Conservation (phyloP, 2,113 vertebrate genomes). For the Syngnathus typhle region DNA sequence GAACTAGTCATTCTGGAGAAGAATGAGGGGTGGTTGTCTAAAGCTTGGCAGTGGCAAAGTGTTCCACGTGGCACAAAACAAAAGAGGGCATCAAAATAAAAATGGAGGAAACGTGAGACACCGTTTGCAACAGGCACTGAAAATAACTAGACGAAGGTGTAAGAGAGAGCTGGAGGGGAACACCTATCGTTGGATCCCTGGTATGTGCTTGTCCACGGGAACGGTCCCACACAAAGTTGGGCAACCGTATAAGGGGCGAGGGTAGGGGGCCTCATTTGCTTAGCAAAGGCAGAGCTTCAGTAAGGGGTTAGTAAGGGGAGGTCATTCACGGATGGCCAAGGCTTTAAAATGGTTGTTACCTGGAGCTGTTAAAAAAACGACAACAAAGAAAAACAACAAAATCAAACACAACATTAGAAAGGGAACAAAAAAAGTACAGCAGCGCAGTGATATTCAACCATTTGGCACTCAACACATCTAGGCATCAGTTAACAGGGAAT, state of each 20-base stretch:
- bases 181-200: conserved; percentile 74
- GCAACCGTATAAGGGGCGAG: conserved; percentile 70
- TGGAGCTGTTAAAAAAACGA: conserved; percentile 80
- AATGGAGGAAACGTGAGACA: conserved; percentile 64
- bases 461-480: conserved; percentile 70
- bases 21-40: conserved; percentile 39
- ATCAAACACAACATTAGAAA: conserved; percentile 77
- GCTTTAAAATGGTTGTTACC: conserved; percentile 83
- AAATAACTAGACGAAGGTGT: conserved; percentile 65
- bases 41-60: conserved; percentile 64
- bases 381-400: conserved; percentile 74
- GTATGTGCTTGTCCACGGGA: conserved; percentile 71
- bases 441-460: conserved; percentile 78
- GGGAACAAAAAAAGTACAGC: conserved; percentile 66
- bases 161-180: conserved; percentile 71
- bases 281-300: conserved; percentile 77
- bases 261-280: conserved; percentile 73
- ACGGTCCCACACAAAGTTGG: conserved; percentile 71
- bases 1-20: conserved; percentile 7
- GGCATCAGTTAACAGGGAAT: conserved; percentile 68
- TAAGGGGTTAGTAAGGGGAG: conserved; percentile 77
- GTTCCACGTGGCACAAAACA: conserved; percentile 63
- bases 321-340: conserved; percentile 79
- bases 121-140: conserved; percentile 74
- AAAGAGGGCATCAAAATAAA: conserved; percentile 13